These are phyloP conservation scores for Brachionus angularis DNA, from an alignment of 1,140 invertebrate species.

Conservation along the genomic window DNA sequence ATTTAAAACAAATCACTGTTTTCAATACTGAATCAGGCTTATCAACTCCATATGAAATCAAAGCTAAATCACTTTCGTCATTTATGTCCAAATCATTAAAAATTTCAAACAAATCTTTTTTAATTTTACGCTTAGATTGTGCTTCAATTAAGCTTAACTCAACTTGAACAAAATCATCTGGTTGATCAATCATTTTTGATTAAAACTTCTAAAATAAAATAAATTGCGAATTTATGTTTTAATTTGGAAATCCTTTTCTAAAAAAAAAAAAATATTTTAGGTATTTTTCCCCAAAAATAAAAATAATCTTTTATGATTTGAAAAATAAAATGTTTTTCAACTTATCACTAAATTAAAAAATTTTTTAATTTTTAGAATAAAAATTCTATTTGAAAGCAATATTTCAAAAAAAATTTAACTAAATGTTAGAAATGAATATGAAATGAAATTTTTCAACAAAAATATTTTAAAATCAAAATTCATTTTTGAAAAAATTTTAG, in stretches of 20 bases:
- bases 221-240: too few relatives aligned
- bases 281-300: too few relatives aligned
- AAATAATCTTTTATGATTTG: too few relatives aligned
- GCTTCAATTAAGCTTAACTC: background rate
- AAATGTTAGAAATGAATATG: background rate
- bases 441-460: too few relatives aligned
- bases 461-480: conserved; percentile 8
- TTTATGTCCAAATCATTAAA: background rate
- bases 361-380: too few relatives aligned
- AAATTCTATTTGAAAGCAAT: too few relatives aligned
- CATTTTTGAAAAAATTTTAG: background rate
- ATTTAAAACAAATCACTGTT: background rate
- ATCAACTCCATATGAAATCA: background rate
- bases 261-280: too few relatives aligned
- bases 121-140: background rate
- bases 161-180: background rate
- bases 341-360: too few relatives aligned
- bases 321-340: too few relatives aligned
- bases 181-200: conserved; percentile 4
- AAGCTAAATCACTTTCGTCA: background rate
- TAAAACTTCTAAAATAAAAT: background rate
- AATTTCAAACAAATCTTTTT: conserved; percentile 17
- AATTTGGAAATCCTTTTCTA: too few relatives aligned
- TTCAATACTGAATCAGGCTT: background rate
- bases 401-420: background rate